A percentile compares a stretch with the other conserved stretches of the same genome.
Evolutionary conservation across 37 sponge, comb jelly and placozoan genomes (phyloP).

Genomic region (Chondrilla cf. caribensis): DNA sequence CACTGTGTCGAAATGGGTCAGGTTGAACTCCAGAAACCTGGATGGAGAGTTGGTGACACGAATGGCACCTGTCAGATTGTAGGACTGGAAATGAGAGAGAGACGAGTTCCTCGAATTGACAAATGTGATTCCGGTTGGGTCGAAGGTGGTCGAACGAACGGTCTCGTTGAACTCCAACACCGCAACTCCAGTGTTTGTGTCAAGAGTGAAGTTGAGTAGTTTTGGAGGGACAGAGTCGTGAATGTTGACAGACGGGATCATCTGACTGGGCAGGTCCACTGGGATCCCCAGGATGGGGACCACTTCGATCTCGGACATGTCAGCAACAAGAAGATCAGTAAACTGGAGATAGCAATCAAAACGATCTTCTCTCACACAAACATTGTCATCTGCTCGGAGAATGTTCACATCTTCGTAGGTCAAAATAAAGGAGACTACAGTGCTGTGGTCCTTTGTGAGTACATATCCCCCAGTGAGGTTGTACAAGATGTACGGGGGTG

Average conservation of each 20-base stretch:
- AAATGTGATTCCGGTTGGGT: conserved; percentile 78
- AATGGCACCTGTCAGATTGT: conserved; percentile 63
- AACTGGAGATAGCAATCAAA: conserved; percentile 66
- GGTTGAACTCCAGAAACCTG: conserved; percentile 65
- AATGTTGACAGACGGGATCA: conserved; percentile 6
- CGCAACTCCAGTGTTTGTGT: conserved; percentile 62
- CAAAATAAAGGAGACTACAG: conserved; percentile 47
- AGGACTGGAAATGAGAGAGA: conserved; percentile 5
- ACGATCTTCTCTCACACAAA: conserved; percentile 28
- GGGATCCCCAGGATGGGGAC: conserved; percentile 19
- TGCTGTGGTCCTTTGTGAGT: conserved; percentile 45
- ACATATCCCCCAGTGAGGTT: conserved; percentile 61
- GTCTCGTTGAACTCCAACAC: conserved; percentile 85
- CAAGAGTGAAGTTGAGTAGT: conserved; percentile 70
- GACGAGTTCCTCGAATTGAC: conserved; percentile 32
- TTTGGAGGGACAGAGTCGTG: conserved; percentile 56
- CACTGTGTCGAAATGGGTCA: conserved; percentile 54
- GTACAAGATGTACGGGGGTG: not conserved
- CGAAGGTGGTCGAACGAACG: conserved; percentile 55
- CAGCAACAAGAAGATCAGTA: conserved; percentile 39
- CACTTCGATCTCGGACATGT: conserved; percentile 69
- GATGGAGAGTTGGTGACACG: conserved; percentile 50
- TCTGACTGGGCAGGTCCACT: not conserved
- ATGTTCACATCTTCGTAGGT: conserved; percentile 62
- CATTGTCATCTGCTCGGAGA: conserved; percentile 62